Conservation (phyloP, 2,113 vertebrate genomes). For the Steatornis caripensis region DNA sequence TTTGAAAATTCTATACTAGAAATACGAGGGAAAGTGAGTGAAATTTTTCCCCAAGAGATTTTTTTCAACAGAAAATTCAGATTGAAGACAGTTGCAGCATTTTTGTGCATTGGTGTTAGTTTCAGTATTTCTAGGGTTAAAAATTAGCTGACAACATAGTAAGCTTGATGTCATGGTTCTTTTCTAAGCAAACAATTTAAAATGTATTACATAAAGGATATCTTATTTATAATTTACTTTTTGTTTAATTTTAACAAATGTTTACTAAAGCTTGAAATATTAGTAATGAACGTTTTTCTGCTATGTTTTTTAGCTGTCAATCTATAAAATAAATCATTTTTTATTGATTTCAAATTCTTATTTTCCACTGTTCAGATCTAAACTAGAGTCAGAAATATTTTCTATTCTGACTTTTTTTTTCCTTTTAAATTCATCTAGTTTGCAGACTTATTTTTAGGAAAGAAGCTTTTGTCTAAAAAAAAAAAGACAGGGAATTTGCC, state of each 20-base stretch:
- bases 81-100: neutral
- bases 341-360: neutral
- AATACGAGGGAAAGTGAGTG: neutral
- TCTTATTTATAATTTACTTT: neutral
- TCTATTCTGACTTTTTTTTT: neutral
- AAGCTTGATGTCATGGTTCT: neutral
- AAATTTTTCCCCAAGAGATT: neutral
- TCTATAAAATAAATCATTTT: neutral
- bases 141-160: neutral
- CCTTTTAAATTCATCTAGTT: neutral
- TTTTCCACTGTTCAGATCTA: neutral
- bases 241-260: neutral
- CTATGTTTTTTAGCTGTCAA: neutral
- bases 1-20: neutral
- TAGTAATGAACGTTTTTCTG: neutral
- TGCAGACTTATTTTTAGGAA: neutral
- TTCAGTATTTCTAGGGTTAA: neutral
- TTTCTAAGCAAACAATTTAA: neutral
- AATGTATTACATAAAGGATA: neutral
- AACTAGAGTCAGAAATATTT: neutral
- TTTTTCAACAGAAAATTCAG: neutral
- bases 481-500: neutral
- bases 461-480: neutral
- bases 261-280: neutral
- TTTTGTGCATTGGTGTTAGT: neutral